Evolutionary conservation across 2,797 vertebrate genomes (phyloP), one percentile per base, ranked within the genome.

Genomic region (Melanotaenia nigrans): DNA sequence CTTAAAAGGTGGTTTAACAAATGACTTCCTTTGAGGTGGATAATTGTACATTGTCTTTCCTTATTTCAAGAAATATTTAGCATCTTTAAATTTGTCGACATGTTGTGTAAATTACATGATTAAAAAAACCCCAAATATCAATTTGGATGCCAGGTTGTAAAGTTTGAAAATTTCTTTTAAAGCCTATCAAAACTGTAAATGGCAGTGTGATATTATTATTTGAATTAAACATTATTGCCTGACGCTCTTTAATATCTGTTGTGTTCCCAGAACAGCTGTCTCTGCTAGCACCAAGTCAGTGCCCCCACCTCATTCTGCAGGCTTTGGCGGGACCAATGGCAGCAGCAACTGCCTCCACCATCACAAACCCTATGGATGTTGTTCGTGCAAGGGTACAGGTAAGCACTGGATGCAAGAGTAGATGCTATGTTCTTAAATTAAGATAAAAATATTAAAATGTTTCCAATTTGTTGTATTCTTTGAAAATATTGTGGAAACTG

Each of bases 321-420:
- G 97, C 97, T 0, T 81, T 99, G 66, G 96, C 97, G 0, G 98
- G 97, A 85, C 98, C 98, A 1, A 91, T 99, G 55, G 97, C 98
- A 0, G 97, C 97, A 12, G 97, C 96, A 0, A 99, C 98, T 0
- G 96, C 98, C 53, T 97, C 97, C 75, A 96, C 96, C 20, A 95
- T 99, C 92, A 99, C 97, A 90, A 99, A 99, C 79, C 97, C 97
- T 32, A 99, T 99, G 97, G 97, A 99, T 7, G 97, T 99, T 28
- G 94, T 99, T 69, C 94, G 97, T 79, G 96, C 97, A 1, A 94
- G 97, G 38, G 96, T 99, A 0, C 98, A 99, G 97, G 97, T 99
- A 88, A 73, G 30, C 49, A 1, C 22, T 1, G 5, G 42, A 22
- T 9, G 8, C 55, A n/a, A 45, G 20, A 2, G 16, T 16, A 13